A percentile compares a stretch with the other conserved stretches of the same genome.
phyloP scores from a whole-genome alignment of 1,140 invertebrate genomes.

The Ctenoplectra terminalis region DNA sequence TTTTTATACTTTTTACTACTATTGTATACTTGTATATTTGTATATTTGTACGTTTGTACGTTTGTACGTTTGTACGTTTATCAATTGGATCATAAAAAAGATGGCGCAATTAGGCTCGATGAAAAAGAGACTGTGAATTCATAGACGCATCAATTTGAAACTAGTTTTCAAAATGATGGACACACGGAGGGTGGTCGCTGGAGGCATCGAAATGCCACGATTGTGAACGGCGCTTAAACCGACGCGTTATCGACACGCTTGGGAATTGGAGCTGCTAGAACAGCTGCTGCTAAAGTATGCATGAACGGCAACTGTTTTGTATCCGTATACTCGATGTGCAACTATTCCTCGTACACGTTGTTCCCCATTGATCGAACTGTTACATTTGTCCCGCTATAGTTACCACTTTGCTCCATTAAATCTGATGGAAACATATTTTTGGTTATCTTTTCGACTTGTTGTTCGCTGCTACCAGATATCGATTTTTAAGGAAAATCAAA shows the following conservation, averaged over 20 bases:
- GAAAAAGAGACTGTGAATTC: neutral
- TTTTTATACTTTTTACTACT: no score
- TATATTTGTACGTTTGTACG: no score
- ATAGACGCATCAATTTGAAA: slow-evolving; percentile 20
- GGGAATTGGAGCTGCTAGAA: slow-evolving; percentile 77
- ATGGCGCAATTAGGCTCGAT: no score
- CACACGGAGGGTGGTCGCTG: neutral
- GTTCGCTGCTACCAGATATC: no score
- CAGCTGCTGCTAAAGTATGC: slow-evolving; percentile 80
- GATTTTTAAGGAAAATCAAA: no score
- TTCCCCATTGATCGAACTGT: slow-evolving; percentile 38
- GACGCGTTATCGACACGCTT: slow-evolving; percentile 77
- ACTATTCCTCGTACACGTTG: slow-evolving; percentile 56
- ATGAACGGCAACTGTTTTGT: slow-evolving; percentile 78
- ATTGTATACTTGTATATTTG: neutral
- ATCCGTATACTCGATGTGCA: slow-evolving; percentile 67
- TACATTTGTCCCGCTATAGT: slow-evolving; percentile 55
- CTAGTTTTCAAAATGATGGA: slow-evolving; percentile 47
- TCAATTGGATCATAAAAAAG: no score
- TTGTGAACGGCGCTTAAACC: slow-evolving; percentile 68
- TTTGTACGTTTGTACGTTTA: no score
- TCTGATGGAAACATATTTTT: no score
- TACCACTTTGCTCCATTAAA: neutral
- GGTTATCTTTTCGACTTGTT: no score
- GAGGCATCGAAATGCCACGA: slow-evolving; percentile 40